A percentile compares a stretch with the other conserved stretches of the same genome.
phyloP scores from a whole-genome alignment of 92 coral and sea anemone genomes.

The Epizoanthus stellaris region DNA sequence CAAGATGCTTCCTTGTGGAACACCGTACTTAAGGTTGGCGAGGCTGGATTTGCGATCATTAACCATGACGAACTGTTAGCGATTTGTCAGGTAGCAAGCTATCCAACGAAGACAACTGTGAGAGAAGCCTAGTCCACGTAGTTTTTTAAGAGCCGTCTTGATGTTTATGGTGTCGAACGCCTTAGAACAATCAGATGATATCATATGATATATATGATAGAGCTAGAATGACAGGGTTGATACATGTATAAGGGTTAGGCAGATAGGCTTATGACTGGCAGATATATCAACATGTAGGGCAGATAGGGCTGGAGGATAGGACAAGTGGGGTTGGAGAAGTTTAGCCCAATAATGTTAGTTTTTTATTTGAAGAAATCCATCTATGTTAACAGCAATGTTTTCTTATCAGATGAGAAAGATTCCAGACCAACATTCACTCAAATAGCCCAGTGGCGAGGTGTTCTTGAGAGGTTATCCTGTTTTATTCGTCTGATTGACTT shows the following conservation, averaged over 20 bases:
- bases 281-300: too few species aligned
- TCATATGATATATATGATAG: too few species aligned
- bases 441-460: constrained; percentile 95
- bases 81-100: constrained; percentile 1
- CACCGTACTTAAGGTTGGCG: too few species aligned
- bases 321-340: background rate
- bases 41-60: background rate
- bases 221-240: too few species aligned
- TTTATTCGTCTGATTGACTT: constrained; percentile 90
- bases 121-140: background rate
- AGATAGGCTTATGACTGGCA: too few species aligned
- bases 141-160: constrained; percentile 12
- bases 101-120: background rate
- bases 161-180: background rate
- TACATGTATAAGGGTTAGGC: too few species aligned
- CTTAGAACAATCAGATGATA: constrained; percentile 2
- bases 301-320: too few species aligned
- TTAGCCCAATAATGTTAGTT: background rate
- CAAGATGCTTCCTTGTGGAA: too few species aligned
- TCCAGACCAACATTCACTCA: constrained; percentile 79
- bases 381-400: background rate
- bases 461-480: constrained; percentile 78
- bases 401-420: constrained; percentile 41
- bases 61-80: constrained; percentile 17
- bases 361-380: background rate